A percentile compares a stretch with the other conserved stretches of the same genome.
Conservation (phyloP, 1,140 invertebrate genomes). For the Brachionus calyciflorus region DNA sequence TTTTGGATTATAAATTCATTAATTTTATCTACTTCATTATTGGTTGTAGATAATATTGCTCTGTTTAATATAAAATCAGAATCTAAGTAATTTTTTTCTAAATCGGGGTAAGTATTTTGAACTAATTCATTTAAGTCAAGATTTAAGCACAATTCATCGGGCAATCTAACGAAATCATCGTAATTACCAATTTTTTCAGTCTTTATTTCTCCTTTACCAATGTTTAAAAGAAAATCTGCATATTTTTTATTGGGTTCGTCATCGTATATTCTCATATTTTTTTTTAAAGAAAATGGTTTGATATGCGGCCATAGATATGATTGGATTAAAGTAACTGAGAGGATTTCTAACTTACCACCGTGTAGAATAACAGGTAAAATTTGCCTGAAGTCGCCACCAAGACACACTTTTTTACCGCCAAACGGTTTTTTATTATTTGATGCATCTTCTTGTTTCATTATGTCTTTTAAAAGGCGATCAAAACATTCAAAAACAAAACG, state of each 20-base stretch:
- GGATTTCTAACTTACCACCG: slow-evolving; percentile 48
- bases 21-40: background rate
- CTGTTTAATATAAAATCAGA: background rate
- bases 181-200: background rate
- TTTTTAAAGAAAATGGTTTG: slow-evolving; percentile 35
- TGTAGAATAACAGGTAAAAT: slow-evolving; percentile 49
- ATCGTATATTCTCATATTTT: slow-evolving; percentile 50
- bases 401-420: slow-evolving; percentile 47
- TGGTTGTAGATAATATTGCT: background rate
- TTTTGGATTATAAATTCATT: background rate
- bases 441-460: slow-evolving; percentile 47
- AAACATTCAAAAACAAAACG: slow-evolving; percentile 48
- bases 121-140: background rate
- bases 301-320: slow-evolving; percentile 49
- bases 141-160: background rate
- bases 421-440: background rate
- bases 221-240: slow-evolving; percentile 46
- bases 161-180: background rate
- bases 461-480: slow-evolving; percentile 49
- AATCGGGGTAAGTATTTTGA: background rate
- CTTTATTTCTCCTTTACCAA: slow-evolving; percentile 49
- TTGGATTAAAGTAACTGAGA: slow-evolving; percentile 50
- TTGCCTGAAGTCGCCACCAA: slow-evolving; percentile 54
- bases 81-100: background rate
- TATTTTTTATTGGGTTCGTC: background rate